Percentiles rank a stretch among this genome's conserved stretches.
Conservation (phyloP, 1,140 invertebrate species). For the Teleogryllus occipitalis region DNA sequence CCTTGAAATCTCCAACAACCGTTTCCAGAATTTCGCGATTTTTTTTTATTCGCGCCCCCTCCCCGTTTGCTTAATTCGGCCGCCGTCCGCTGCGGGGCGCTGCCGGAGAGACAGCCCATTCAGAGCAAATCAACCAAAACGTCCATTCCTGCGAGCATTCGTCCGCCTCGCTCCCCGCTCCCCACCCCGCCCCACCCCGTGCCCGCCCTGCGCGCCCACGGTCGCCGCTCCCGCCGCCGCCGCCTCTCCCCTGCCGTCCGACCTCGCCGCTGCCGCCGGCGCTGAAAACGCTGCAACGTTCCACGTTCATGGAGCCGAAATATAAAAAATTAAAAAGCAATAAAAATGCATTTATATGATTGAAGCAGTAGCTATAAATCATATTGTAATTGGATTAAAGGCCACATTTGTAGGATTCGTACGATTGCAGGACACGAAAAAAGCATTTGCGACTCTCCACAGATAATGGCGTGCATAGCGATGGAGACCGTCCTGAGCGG, state of each 20-base stretch:
- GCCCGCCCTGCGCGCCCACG: too few species aligned
- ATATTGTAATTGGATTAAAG: not conserved
- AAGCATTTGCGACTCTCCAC: not conserved
- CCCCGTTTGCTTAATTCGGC: not conserved
- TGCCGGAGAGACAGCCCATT: not conserved
- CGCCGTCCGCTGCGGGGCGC: not conserved
- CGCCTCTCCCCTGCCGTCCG: not conserved
- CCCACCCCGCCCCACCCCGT: too few species aligned
- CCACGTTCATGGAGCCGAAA: not conserved
- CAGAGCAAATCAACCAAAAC: not conserved
- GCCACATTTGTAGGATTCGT: not conserved
- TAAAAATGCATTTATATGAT: not conserved
- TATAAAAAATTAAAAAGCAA: not conserved
- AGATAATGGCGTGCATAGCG: not conserved
- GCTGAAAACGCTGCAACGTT: not conserved
- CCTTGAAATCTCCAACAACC: not conserved
- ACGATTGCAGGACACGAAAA: not conserved
- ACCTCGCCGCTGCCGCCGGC: too few species aligned
- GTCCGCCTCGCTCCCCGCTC: too few species aligned
- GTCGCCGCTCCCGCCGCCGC: too few species aligned
- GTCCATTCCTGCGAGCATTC: not conserved
- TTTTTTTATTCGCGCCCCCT: not conserved
- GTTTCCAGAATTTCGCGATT: not conserved
- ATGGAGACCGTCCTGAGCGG: not conserved
- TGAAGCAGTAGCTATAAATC: not conserved